Conservation (phyloP, 2,888 invertebrate species). For the Coelopa pilipes region DNA sequence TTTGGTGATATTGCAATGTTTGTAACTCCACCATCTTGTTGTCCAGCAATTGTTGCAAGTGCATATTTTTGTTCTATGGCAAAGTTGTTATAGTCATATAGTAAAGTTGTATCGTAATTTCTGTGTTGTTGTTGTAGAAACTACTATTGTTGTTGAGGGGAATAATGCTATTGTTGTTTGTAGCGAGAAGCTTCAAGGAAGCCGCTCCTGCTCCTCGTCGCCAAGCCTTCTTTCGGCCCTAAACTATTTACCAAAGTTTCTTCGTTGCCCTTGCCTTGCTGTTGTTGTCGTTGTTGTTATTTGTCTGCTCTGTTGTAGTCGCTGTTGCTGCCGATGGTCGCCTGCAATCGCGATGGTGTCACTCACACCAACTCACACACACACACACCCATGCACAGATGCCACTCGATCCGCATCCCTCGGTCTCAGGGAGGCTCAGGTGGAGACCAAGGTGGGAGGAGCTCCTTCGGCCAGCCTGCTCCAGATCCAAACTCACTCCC, state of each 20-base stretch:
- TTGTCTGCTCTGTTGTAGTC: background rate
- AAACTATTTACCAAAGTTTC: slow-evolving; percentile 29
- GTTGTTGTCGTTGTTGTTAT: background rate
- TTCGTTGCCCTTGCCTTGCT: background rate
- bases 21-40: too few relatives aligned
- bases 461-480: too few relatives aligned
- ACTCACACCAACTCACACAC: slow-evolving; percentile 11
- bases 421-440: too few relatives aligned
- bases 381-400: background rate
- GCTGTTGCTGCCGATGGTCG: background rate
- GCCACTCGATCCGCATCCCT: slow-evolving; percentile 2
- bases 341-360: slow-evolving; percentile 16
- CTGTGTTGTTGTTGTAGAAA: background rate
- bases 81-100: too few relatives aligned
- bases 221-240: slow-evolving; percentile 11
- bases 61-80: too few relatives aligned
- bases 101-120: background rate
- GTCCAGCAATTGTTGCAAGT: too few relatives aligned
- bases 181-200: too few relatives aligned
- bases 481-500: too few relatives aligned
- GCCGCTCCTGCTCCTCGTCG: slow-evolving; percentile 21
- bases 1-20: too few relatives aligned
- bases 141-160: too few relatives aligned
- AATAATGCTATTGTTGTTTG: too few relatives aligned
- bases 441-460: too few relatives aligned